Evolutionary conservation across 2,113 vertebrate species (phyloP), one percentile per base, ranked within the genome.

Genomic region (Takifugu flavidus): DNA sequence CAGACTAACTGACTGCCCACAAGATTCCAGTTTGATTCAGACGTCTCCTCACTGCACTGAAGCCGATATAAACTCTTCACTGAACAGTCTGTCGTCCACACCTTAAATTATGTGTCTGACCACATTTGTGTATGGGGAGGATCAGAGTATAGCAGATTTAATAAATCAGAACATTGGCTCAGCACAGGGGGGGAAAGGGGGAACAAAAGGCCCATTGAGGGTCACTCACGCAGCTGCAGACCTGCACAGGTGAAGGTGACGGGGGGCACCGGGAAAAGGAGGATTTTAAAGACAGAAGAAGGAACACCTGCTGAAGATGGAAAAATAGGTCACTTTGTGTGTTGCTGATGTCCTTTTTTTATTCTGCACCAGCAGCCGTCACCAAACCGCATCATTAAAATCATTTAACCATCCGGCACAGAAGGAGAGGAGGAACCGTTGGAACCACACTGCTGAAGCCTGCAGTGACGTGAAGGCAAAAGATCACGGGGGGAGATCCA

Each of bases 191-290:
- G 45, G 74, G 62, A 59, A 13, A 68, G 31, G 39, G 26, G 39
- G 72, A 87, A 90, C 87, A 90, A 88, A 89, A 83, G 76, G 61
- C 49, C 72, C 77, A 83, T 87, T 89, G 86, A 88, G 20, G 61
- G 63, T 10, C 54, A 51, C 28, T 65, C 46, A 6, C 31, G 47
- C 78, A 82, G 79, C 82, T 85, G 83, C 80, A 72, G 72, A 56
- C 20, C 34, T 39, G 53, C 26, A 62, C 70, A 62, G 75, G 74
- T 82, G 78, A 86, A 84, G 81, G 79, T 79, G 70, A 84, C 25
- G 25, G 66, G 75, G 74, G 68, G 75, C 78, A 63, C 15, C 2
- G 47, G 8, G 45, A 55, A 62, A 76, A 65, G 60, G 70, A 79
- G 65, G 49, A 65, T 50, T 59, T 59, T 67, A 56, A 53, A 77